phyloP scores from a whole-genome alignment of 2,888 invertebrate genomes.

The Macropis europaea region DNA sequence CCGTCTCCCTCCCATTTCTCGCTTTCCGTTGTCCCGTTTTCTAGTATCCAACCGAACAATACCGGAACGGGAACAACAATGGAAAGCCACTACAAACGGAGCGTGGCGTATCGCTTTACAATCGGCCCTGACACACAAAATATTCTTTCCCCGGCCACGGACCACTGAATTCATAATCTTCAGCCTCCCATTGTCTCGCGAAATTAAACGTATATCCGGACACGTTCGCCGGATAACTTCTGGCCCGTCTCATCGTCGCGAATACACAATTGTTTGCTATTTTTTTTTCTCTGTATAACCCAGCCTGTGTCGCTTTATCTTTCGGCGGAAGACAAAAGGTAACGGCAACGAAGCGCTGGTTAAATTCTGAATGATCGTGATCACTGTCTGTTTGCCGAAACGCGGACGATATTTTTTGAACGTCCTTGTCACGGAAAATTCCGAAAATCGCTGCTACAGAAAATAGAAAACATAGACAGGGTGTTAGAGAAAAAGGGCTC shows the following conservation, averaged over 20 bases:
- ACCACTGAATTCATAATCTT: constrained; percentile 41
- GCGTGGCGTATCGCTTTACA: constrained; percentile 55
- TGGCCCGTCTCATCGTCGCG: neutral
- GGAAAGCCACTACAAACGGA: constrained; percentile 46
- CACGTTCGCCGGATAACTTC: constrained; percentile 18
- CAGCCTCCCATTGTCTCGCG: constrained; percentile 29
- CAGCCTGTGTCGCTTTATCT: neutral
- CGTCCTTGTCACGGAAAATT: too few relatives aligned
- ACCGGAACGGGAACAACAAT: constrained; percentile 44
- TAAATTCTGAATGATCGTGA: too few relatives aligned
- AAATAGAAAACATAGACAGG: too few relatives aligned
- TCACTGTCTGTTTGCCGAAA: too few relatives aligned
- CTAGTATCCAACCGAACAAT: constrained; percentile 40
- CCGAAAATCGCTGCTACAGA: too few relatives aligned
- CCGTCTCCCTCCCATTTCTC: neutral
- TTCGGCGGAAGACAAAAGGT: too few relatives aligned
- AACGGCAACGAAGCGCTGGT: too few relatives aligned
- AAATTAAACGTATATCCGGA: constrained; percentile 44
- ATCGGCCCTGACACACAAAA: constrained; percentile 53
- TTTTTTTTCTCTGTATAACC: neutral
- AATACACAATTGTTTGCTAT: neutral
- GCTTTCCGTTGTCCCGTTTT: neutral
- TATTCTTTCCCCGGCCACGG: constrained; percentile 31
- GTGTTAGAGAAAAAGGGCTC: too few relatives aligned
- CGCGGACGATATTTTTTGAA: too few relatives aligned